These are phyloP conservation scores for Anguilla anguilla DNA, from an alignment of 2,797 vertebrate genomes.

Conservation along the genomic window DNA sequence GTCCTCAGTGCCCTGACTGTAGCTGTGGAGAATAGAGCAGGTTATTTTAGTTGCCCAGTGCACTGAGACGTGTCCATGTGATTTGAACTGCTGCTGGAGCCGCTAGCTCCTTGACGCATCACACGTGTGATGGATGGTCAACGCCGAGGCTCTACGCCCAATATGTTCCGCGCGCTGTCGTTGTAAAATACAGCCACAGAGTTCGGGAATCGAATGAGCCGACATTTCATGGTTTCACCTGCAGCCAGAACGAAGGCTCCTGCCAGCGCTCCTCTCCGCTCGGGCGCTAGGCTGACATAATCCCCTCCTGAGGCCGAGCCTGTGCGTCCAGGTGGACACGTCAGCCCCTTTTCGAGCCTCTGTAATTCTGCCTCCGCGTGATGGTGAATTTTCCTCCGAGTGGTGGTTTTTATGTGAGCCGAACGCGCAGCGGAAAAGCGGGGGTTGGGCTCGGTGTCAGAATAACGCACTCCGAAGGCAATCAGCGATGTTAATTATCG, in stretches of 20 bases:
- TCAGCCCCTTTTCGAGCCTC: neutral
- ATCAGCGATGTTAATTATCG: neutral
- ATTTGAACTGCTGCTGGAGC: neutral
- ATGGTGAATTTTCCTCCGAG: neutral
- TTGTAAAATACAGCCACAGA: neutral
- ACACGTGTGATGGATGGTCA: slow-evolving; percentile 2
- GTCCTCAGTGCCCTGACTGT: neutral
- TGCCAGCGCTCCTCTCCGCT: neutral
- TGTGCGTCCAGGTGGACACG: neutral
- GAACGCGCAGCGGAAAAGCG: neutral
- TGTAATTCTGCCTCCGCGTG: neutral
- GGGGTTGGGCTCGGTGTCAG: neutral
- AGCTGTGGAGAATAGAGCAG: neutral
- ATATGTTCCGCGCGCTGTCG: neutral
- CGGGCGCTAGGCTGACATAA: slow-evolving; percentile 7
- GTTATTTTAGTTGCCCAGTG: neutral
- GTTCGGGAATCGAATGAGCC: neutral
- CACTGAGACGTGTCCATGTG: neutral
- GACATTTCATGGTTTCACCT: neutral
- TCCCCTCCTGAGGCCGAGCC: neutral
- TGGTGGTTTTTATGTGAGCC: neutral
- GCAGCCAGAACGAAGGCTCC: neutral
- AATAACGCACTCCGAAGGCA: neutral
- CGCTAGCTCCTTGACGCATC: neutral
- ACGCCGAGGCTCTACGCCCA: neutral